Percentiles rank a stretch among this genome's conserved stretches.
Conservation (phyloP, 2,888 invertebrate genomes). For the Melinaea menophilus region DNA sequence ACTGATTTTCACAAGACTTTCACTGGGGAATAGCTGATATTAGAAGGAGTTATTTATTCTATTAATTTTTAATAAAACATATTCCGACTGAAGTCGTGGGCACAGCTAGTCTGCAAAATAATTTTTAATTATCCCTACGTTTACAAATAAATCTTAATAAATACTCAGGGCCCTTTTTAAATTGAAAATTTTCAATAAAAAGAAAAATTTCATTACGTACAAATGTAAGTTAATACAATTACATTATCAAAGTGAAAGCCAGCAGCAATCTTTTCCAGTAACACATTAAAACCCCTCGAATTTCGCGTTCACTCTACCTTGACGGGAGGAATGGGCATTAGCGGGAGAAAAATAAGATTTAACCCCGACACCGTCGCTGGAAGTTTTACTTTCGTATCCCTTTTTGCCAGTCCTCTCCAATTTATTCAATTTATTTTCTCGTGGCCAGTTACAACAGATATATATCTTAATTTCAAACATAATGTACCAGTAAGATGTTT, state of each 20-base stretch:
- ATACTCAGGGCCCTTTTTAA: not conserved
- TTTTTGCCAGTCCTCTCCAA: slow-evolving; percentile 50
- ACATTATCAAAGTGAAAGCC: slow-evolving; percentile 10
- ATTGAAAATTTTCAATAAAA: not conserved
- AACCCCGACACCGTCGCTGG: slow-evolving; percentile 59
- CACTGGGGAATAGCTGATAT: too few relatives aligned
- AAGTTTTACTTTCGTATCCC: slow-evolving; percentile 52
- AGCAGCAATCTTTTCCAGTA: slow-evolving; percentile 18
- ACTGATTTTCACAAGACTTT: too few relatives aligned
- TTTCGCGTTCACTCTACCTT: slow-evolving; percentile 66
- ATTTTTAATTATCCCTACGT: not conserved
- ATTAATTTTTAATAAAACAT: too few relatives aligned
- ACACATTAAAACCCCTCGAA: slow-evolving; percentile 39
- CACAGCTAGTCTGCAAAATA: too few relatives aligned
- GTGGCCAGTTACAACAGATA: slow-evolving; percentile 42
- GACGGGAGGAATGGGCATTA: slow-evolving; percentile 59
- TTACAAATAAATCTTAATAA: not conserved
- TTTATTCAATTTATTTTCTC: slow-evolving; percentile 55
- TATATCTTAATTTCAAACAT: slow-evolving; percentile 50
- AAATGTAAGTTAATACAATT: slow-evolving; percentile 3
- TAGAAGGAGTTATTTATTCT: too few relatives aligned
- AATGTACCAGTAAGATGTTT: slow-evolving; percentile 30
- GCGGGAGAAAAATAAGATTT: slow-evolving; percentile 72
- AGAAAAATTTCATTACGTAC: slow-evolving; percentile 1
- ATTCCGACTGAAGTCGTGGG: too few relatives aligned